phyloP scores from a whole-genome alignment of 2,888 invertebrate species.

The Drosophila kambysellisi region DNA sequence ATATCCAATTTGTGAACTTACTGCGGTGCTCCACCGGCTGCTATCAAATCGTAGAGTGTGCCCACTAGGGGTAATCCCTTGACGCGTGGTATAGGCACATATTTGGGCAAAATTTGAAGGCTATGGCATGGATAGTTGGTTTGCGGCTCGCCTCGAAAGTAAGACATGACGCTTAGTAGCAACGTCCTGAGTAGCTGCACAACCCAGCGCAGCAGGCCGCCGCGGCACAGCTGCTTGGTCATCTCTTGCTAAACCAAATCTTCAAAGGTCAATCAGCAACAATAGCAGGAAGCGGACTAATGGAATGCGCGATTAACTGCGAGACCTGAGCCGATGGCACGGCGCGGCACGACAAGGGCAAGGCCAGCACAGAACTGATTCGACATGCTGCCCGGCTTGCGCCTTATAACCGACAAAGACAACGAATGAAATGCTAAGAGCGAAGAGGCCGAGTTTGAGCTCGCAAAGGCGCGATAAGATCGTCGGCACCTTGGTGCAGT shows the following conservation, averaged over 20 bases:
- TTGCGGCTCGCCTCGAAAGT: conserved; percentile 37
- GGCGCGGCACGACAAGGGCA: conserved; percentile 63
- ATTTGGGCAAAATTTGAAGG: conserved; percentile 71
- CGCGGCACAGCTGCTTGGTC: conserved; percentile 48
- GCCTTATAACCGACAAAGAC: conserved; percentile 64
- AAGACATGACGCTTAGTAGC: conserved; percentile 49
- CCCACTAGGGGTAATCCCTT: conserved; percentile 86
- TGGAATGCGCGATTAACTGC: conserved; percentile 22
- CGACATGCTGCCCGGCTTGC: conserved; percentile 57
- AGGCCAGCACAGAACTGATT: conserved; percentile 71
- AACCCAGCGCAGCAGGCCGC: conserved; percentile 59
- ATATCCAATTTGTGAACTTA: conserved; percentile 60
- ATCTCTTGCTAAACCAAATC: conserved; percentile 32
- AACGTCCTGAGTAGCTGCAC: conserved; percentile 59
- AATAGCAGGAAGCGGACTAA: conserved; percentile 14
- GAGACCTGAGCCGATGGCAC: conserved; percentile 14
- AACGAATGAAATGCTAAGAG: conserved; percentile 33
- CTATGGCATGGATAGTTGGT: conserved; percentile 15
- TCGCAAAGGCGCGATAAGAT: conserved; percentile 47
- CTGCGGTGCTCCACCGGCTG: conserved; percentile 87
- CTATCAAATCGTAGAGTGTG: conserved; percentile 86
- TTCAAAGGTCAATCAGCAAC: conserved; percentile 9
- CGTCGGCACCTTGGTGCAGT: conserved; percentile 47
- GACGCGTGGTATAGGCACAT: conserved; percentile 86
- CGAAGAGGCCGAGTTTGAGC: conserved; percentile 33